Evolutionary conservation across 2,888 invertebrate species (phyloP).

Genomic region (Nomada ferruginata): DNA sequence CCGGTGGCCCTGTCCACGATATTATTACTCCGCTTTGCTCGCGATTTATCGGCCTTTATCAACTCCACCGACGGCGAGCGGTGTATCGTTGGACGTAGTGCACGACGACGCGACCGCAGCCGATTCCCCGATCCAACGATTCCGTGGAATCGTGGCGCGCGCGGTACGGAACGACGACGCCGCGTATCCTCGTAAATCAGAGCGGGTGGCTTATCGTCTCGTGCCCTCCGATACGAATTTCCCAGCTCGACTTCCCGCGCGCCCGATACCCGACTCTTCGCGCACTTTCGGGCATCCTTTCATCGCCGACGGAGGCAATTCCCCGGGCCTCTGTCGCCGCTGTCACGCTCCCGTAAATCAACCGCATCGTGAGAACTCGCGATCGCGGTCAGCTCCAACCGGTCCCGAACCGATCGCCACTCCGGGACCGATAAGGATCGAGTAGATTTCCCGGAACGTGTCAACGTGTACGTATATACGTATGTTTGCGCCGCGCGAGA

Average conservation of each 20-base stretch:
- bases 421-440: not conserved
- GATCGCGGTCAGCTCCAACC: not conserved
- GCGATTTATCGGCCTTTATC: constrained; percentile 83
- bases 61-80: constrained; percentile 77
- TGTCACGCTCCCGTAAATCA: constrained; percentile 54
- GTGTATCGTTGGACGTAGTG: constrained; percentile 58
- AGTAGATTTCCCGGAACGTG: not conserved
- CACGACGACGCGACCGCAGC: constrained; percentile 8
- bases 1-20: constrained; percentile 71
- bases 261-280: constrained; percentile 3
- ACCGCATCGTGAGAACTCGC: constrained; percentile 44
- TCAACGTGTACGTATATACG: too few species aligned
- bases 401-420: constrained; percentile 18
- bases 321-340: constrained; percentile 17
- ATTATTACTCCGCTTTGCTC: constrained; percentile 82
- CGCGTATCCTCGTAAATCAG: constrained; percentile 65
- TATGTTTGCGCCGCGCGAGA: too few species aligned
- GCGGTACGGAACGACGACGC: constrained; percentile 39
- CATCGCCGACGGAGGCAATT: constrained; percentile 27
- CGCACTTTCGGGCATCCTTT: constrained; percentile 45
- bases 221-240: constrained; percentile 11
- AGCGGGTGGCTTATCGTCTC: constrained; percentile 62
- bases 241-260: constrained; percentile 23
- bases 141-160: constrained; percentile 12
- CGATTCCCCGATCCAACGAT: constrained; percentile 29